Percentiles rank a stretch among this genome's conserved stretches.
Conservation (phyloP, 1,140 invertebrate species). For the Lethrus apterus region DNA sequence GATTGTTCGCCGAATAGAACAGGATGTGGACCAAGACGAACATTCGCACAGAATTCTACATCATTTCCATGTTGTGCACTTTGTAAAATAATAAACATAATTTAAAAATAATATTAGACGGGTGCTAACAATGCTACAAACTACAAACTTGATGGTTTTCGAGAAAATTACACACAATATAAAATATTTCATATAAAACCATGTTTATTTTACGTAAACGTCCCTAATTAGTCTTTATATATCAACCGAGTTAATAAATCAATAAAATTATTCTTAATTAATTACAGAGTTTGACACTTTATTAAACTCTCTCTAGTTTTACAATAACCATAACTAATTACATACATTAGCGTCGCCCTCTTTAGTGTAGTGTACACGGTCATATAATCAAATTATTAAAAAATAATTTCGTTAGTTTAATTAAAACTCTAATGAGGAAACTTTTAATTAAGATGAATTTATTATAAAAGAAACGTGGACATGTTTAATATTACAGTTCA, state of each 20-base stretch:
- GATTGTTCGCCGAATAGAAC: background rate
- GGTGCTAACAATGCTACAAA: no score
- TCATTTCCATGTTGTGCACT: background rate
- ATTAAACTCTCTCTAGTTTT: no score
- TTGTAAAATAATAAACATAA: background rate
- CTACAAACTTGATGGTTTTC: no score
- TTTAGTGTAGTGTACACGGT: background rate
- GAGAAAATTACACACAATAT: no score
- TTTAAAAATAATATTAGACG: no score
- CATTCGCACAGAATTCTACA: background rate
- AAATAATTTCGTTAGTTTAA: background rate
- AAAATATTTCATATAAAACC: no score
- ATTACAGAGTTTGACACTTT: no score
- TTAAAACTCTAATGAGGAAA: background rate
- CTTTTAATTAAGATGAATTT: background rate
- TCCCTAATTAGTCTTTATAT: no score
- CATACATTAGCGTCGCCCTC: background rate
- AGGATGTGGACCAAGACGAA: background rate
- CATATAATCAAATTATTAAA: background rate
- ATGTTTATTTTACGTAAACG: no score
- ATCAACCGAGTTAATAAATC: no score
- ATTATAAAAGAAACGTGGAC: background rate
- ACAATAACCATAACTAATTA: no score
- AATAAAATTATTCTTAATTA: no score
- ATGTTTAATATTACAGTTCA: background rate